Percentiles rank a stretch among this genome's conserved stretches.
Conservation (phyloP, 2,888 invertebrate genomes). For the Eurytoma californica region DNA sequence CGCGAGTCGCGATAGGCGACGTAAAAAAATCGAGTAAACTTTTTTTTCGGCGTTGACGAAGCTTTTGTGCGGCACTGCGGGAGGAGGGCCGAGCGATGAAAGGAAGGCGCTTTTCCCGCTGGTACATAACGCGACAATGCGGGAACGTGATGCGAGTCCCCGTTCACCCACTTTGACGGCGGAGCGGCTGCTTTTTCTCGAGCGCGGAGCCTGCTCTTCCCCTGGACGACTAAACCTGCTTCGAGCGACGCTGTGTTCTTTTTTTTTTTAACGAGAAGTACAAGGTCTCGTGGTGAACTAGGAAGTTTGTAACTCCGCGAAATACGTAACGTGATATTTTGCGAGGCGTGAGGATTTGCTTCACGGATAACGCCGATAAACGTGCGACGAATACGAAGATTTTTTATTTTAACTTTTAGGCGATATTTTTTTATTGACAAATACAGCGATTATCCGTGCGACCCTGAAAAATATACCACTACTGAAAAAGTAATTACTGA, state of each 20-base stretch:
- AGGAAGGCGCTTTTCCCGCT: not conserved
- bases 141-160: constrained; percentile 13
- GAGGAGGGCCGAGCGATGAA: not conserved
- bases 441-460: too few species aligned
- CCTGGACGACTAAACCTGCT: constrained; percentile 4
- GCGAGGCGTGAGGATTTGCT: too few species aligned
- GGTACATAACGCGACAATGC: constrained; percentile 11
- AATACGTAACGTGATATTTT: not conserved
- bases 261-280: constrained; percentile 1
- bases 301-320: not conserved
- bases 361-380: too few species aligned
- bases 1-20: too few species aligned
- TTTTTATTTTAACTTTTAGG: too few species aligned
- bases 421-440: too few species aligned
- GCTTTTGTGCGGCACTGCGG: not conserved
- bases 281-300: not conserved
- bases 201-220: not conserved
- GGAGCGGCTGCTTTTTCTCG: constrained; percentile 24
- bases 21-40: too few species aligned
- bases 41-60: too few species aligned
- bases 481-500: too few species aligned
- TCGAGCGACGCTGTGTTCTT: too few species aligned
- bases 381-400: too few species aligned
- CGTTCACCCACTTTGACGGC: constrained; percentile 31
- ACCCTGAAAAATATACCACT: too few species aligned